A percentile compares a stretch with the other conserved stretches of the same genome.
phyloP scores from a whole-genome alignment of 2,888 invertebrate species.

The Aproaerema taeniolella region DNA sequence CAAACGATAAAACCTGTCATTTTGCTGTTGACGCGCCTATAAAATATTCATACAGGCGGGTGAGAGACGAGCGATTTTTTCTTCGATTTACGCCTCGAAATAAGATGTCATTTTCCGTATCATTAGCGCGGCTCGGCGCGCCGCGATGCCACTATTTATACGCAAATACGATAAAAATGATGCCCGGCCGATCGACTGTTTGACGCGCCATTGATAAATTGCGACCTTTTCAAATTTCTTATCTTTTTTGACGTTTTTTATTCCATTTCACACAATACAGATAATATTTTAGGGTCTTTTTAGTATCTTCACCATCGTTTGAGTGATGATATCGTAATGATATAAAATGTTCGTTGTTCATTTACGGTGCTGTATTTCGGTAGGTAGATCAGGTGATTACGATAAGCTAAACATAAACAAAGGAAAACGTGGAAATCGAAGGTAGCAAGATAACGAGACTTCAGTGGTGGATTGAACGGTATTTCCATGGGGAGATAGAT shows the following conservation, averaged over 20 bases:
- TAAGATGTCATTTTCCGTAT: conserved; percentile 79
- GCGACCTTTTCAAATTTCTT: conserved; percentile 63
- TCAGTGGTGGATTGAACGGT: conserved; percentile 19
- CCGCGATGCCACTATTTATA: conserved; percentile 73
- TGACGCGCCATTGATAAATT: conserved; percentile 75
- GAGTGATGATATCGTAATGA: conserved; percentile 30
- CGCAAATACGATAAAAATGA: conserved; percentile 77
- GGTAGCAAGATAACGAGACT: too few relatives aligned
- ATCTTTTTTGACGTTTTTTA: conserved; percentile 45
- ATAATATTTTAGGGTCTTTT: conserved; percentile 36
- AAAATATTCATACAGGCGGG: conserved; percentile 75
- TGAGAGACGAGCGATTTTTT: conserved; percentile 75
- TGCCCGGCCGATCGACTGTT: conserved; percentile 72
- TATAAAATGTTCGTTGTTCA: conserved; percentile 1
- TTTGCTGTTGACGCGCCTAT: conserved; percentile 76
- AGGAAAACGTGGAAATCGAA: too few relatives aligned
- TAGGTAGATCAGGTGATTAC: too few relatives aligned
- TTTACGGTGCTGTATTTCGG: conserved; percentile 17
- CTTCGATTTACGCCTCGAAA: conserved; percentile 76
- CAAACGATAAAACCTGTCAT: conserved; percentile 79
- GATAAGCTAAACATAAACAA: too few relatives aligned
- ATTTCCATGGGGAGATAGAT: conserved; percentile 57
- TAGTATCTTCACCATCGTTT: conserved; percentile 33
- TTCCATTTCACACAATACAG: conserved; percentile 36
- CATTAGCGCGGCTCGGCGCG: conserved; percentile 73